phyloP scores from a whole-genome alignment of 2,888 invertebrate genomes.

The Melanostoma scalare region DNA sequence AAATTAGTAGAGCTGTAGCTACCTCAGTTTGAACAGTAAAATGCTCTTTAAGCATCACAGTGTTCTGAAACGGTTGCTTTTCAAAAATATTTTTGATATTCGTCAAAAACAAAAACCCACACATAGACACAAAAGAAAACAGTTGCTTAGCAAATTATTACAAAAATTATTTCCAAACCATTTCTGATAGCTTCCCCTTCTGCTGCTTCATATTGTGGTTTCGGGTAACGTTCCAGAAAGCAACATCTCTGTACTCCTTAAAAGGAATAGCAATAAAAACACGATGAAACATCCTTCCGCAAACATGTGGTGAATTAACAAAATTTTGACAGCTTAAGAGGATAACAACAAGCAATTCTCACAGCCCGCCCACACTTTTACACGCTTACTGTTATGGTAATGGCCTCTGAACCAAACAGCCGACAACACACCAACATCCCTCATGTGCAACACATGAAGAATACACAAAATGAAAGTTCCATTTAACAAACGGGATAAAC shows the following conservation, averaged over 20 bases:
- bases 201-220: neutral
- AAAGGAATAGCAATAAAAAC: constrained; percentile 5
- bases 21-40: too few relatives aligned
- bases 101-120: too few relatives aligned
- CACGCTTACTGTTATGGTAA: constrained; percentile 36
- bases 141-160: too few relatives aligned
- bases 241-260: constrained; percentile 18
- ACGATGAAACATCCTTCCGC: constrained; percentile 64
- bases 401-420: constrained; percentile 50
- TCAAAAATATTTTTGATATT: too few relatives aligned
- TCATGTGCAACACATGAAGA: constrained; percentile 57
- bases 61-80: too few relatives aligned
- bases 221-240: neutral
- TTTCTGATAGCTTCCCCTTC: too few relatives aligned
- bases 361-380: neutral
- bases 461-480: constrained; percentile 61
- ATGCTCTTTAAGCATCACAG: too few relatives aligned
- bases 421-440: constrained; percentile 20
- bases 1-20: too few relatives aligned
- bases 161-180: too few relatives aligned
- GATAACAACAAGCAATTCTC: constrained; percentile 55
- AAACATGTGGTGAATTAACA: constrained; percentile 71
- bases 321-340: constrained; percentile 64
- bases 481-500: constrained; percentile 54
- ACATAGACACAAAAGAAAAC: too few relatives aligned